Evolutionary conservation across 2,797 vertebrate genomes (phyloP), one percentile per base, ranked within the genome.

Genomic region (Eurystomus glaucurus): DNA sequence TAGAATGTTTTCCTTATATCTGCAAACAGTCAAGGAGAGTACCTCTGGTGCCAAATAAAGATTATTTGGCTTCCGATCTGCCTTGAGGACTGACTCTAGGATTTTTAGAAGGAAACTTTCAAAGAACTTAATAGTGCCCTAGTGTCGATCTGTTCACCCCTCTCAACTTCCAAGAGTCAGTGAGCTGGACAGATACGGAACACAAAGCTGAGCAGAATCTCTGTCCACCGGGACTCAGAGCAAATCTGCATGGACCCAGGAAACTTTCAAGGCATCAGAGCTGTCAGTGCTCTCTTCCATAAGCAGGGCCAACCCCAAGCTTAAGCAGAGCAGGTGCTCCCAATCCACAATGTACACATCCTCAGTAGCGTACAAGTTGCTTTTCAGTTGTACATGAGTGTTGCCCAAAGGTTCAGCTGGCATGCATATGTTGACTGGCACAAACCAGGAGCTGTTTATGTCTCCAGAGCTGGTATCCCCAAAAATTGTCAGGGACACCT

Each of bases 311-410:
- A 41, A 43, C 35, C 28, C 22, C 3, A 4, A 52, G 16, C 21
- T 77, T 45, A 37, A 26, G 20, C 16, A 93, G 39, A 76, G 48
- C 43, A 82, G n/a, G 11, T 46, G 21, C n/a, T 75, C 28, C 57
- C 17, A 39, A 1, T 16, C 18, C 3, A 0, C 3, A 1, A 25
- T 3, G 10, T 25, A 25, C 17, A 45, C 26, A 26, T 45, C 60
- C 71, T n/a, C 45, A 65, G n/a, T 6, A 51, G 68, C 19, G 35
- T 39, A 54, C 22, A 50, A 51, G 33, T 33, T 18, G 15, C 5
- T 76, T 79, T 71, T 83, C 46, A 37, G 41, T 4, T 68, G 31
- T 20, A 52, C 33, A 2, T 17, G 37, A 60, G 52, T 6, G 31
- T 41, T 68, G 33, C 11, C 52, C 50, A 48, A 50, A 60, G 61